Conservation (phyloP, 2,888 invertebrate genomes). For the Ormia ochracea region DNA sequence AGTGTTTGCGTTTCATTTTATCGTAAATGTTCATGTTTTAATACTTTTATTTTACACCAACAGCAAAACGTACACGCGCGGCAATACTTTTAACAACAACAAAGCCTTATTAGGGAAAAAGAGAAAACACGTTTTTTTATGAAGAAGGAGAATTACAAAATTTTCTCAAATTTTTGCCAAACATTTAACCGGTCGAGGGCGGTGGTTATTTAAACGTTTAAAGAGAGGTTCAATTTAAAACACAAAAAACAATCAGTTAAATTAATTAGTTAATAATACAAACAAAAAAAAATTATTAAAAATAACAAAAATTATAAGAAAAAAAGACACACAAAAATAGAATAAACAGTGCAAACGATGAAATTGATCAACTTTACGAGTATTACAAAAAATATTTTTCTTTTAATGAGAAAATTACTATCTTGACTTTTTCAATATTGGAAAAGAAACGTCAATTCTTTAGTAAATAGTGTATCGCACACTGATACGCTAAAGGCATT, state of each 20-base stretch:
- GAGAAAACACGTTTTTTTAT: conserved; percentile 7
- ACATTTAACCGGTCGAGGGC: conserved; percentile 65
- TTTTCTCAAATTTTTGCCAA: conserved; percentile 19
- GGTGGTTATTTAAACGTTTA: conserved; percentile 63
- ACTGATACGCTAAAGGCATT: conserved; percentile 39
- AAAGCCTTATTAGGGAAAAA: conserved; percentile 1
- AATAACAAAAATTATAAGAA: neutral
- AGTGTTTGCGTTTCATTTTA: conserved; percentile 38
- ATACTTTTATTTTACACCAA: neutral
- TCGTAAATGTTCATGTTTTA: neutral
- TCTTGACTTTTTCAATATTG: neutral
- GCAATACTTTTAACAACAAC: conserved; percentile 3
- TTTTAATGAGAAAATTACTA: neutral
- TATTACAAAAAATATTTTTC: neutral
- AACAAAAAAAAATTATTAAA: neutral
- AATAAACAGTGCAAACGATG: no score
- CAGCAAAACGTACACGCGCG: conserved; percentile 44
- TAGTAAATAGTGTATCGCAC: neutral
- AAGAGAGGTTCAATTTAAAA: conserved; percentile 12
- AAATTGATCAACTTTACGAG: neutral
- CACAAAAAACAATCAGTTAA: neutral
- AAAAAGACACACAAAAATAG: neutral
- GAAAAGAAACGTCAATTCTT: neutral
- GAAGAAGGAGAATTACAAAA: conserved; percentile 25
- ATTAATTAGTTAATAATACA: neutral